phyloP scores from a whole-genome alignment of 2,888 invertebrate species.

The Neoscelio sp. region DNA sequence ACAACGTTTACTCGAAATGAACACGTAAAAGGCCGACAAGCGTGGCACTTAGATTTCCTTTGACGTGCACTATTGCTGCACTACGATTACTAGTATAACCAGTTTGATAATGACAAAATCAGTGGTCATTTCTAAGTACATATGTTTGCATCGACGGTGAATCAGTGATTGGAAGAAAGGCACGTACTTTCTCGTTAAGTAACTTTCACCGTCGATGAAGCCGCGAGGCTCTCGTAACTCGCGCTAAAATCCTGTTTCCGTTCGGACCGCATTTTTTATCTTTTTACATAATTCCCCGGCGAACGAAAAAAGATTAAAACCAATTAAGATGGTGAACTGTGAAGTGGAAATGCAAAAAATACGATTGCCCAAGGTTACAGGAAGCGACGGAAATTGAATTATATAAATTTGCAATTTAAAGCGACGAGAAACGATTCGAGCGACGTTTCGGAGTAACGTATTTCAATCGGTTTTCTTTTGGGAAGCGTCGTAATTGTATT shows the following conservation, averaged over 20 bases:
- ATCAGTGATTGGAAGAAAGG: constrained; percentile 82
- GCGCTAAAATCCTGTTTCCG: constrained; percentile 75
- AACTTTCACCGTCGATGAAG: constrained; percentile 83
- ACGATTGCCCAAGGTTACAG: too few species aligned
- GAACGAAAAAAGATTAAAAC: constrained; percentile 10
- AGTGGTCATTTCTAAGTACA: constrained; percentile 68
- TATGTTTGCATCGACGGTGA: constrained; percentile 76
- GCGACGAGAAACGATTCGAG: too few species aligned
- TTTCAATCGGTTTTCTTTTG: too few species aligned
- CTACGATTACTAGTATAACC: constrained; percentile 58
- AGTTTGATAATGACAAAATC: constrained; percentile 67
- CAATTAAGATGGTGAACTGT: too few species aligned
- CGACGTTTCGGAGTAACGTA: too few species aligned
- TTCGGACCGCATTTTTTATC: constrained; percentile 42
- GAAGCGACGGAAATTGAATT: too few species aligned
- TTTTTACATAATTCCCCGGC: constrained; percentile 54
- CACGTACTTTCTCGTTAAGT: constrained; percentile 82
- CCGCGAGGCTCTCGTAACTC: constrained; percentile 71
- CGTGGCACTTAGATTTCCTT: constrained; percentile 48
- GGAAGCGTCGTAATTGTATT: too few species aligned
- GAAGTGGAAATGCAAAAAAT: too few species aligned
- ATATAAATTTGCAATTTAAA: too few species aligned
- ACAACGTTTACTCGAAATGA: too few species aligned
- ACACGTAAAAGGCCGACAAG: constrained; percentile 52
- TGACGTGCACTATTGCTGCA: constrained; percentile 19